A percentile compares a stretch with the other conserved stretches of the same genome.
These are phyloP conservation scores for Griposia aprilina DNA, from an alignment of 2,888 invertebrate species.

Conservation along the genomic window DNA sequence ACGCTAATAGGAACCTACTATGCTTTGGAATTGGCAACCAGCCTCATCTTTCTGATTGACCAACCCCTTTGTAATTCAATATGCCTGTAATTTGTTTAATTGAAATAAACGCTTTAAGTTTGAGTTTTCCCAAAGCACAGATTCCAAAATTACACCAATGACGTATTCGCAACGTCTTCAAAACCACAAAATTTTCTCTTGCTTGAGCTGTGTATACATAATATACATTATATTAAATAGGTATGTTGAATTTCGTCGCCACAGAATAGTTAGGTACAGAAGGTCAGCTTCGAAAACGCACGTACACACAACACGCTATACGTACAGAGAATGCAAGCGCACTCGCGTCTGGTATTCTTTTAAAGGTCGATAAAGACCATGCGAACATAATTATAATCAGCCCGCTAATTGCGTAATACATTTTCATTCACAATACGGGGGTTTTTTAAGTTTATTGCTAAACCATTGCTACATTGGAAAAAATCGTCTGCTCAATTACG, in stretches of 20 bases:
- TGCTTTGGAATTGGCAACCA: no score
- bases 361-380: not conserved
- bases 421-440: not conserved
- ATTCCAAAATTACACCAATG: not conserved
- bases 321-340: no score
- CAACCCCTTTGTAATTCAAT: no score
- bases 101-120: no score
- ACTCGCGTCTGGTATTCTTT: not conserved
- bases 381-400: not conserved
- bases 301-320: not conserved
- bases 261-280: not conserved
- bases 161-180: not conserved
- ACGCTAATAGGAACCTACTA: no score
- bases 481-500: no score
- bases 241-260: not conserved
- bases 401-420: not conserved
- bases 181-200: constrained; percentile 16
- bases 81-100: no score
- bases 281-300: not conserved
- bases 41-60: no score
- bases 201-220: not conserved
- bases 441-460: not conserved
- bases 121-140: not conserved
- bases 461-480: not conserved
- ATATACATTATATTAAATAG: not conserved